Conservation (phyloP, 2,888 invertebrate species). For the Ichneumoninae sp. region DNA sequence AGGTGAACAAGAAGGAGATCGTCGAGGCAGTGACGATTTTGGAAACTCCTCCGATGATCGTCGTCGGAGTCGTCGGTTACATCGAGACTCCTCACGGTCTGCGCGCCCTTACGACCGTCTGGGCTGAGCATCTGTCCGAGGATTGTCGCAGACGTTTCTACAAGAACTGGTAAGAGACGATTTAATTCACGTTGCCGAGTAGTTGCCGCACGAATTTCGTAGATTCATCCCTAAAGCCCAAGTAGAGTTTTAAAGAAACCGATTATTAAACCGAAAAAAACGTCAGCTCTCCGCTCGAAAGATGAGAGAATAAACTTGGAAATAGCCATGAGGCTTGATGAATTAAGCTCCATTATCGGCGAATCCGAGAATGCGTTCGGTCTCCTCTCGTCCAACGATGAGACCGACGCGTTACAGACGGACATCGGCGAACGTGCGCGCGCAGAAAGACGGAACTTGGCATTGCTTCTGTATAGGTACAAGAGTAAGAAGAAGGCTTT, state of each 20-base stretch:
- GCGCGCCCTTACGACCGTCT: conserved; percentile 97
- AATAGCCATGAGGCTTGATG: conserved; percentile 73
- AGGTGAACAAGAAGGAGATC: conserved; percentile 99
- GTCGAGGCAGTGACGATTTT: conserved; percentile 99
- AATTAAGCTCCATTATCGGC: conserved; percentile 68
- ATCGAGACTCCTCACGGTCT: conserved; percentile 99
- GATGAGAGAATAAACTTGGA: conserved; percentile 82
- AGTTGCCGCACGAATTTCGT: conserved; percentile 10
- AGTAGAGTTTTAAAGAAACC: conserved; percentile 22
- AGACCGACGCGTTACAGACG: conserved; percentile 80
- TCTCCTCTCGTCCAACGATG: conserved; percentile 82
- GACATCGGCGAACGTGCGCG: conserved; percentile 41
- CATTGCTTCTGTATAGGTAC: conserved; percentile 90
- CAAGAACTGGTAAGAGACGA: conserved; percentile 96
- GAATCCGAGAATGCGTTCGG: conserved; percentile 78
- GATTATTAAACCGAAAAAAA: conserved; percentile 65
- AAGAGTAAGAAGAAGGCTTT: conserved; percentile 99
- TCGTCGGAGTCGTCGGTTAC: conserved; percentile 99
- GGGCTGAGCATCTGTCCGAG: conserved; percentile 99
- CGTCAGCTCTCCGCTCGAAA: conserved; percentile 83
- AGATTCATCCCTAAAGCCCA: conserved; percentile 10
- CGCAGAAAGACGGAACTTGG: conserved; percentile 73
- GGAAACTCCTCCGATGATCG: conserved; percentile 99
- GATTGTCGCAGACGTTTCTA: conserved; percentile 99
- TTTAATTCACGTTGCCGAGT: not conserved